Evolutionary conservation across 1,140 invertebrate species (phyloP).

Genomic region (Caenorhabditis latens): DNA sequence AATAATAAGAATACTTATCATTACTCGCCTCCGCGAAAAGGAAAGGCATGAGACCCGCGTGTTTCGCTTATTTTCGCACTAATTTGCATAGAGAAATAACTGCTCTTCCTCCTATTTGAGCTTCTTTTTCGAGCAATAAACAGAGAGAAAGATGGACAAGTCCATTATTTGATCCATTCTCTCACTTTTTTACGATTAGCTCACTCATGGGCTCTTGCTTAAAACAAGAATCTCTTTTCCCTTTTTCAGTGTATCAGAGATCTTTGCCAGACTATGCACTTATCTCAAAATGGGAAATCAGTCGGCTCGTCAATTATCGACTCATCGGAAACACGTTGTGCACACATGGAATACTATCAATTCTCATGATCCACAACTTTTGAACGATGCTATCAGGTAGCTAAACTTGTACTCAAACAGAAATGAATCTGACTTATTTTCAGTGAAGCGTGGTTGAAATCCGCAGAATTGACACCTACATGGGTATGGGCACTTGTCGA

Average conservation of each 20-base stretch:
- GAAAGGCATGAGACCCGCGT: background rate
- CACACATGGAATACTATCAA: conserved; percentile 62
- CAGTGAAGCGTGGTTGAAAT: conserved; percentile 63
- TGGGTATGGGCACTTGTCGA: conserved; percentile 65
- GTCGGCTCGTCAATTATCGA: conserved; percentile 36
- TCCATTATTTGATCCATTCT: background rate
- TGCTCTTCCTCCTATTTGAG: background rate
- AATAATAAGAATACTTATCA: conserved; percentile 4
- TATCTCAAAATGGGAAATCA: conserved; percentile 57
- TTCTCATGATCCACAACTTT: conserved; percentile 52
- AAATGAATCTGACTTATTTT: conserved; percentile 3
- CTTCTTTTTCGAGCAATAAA: background rate
- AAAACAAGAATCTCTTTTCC: background rate
- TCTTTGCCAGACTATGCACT: conserved; percentile 3
- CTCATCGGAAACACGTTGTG: conserved; percentile 54
- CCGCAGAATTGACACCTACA: conserved; percentile 62
- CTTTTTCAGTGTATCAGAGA: conserved; percentile 31
- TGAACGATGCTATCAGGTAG: conserved; percentile 62
- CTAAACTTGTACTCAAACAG: background rate
- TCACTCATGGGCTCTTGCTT: background rate
- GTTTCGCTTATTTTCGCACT: conserved; percentile 18
- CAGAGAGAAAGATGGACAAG: conserved; percentile 7
- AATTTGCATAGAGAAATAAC: conserved; percentile 25
- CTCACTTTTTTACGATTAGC: background rate
- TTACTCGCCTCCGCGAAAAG: conserved; percentile 18